Conservation (phyloP, 2,797 vertebrate species). For the Girardinus metallicus region DNA sequence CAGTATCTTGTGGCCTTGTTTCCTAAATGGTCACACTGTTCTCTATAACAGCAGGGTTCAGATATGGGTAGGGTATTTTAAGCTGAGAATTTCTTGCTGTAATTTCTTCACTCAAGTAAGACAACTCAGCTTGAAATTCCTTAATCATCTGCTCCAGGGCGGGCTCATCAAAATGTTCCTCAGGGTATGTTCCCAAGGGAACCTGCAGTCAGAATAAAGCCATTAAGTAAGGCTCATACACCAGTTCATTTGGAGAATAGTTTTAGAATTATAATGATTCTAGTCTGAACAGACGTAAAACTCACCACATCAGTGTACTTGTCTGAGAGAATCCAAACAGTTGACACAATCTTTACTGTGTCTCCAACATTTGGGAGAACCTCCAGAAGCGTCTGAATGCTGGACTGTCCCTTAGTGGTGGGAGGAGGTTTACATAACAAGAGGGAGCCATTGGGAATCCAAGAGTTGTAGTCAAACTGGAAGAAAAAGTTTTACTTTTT, state of each 20-base stretch:
- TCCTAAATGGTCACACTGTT: slow-evolving; percentile 50
- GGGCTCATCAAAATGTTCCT: slow-evolving; percentile 71
- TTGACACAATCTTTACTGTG: slow-evolving; percentile 46
- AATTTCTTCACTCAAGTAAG: slow-evolving; percentile 65
- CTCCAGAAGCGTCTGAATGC: slow-evolving; percentile 72
- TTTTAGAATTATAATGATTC: neutral
- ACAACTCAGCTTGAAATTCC: slow-evolving; percentile 70
- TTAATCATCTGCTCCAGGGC: slow-evolving; percentile 57
- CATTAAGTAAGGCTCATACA: neutral
- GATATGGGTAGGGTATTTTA: slow-evolving; percentile 69
- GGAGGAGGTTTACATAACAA: slow-evolving; percentile 79
- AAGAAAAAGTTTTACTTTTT: neutral
- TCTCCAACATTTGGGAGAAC: slow-evolving; percentile 76
- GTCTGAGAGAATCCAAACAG: slow-evolving; percentile 67
- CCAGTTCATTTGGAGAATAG: neutral
- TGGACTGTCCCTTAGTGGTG: slow-evolving; percentile 75
- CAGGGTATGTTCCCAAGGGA: slow-evolving; percentile 71
- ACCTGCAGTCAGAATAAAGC: slow-evolving; percentile 61
- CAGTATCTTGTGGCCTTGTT: neutral
- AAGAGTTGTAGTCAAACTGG: slow-evolving; percentile 80
- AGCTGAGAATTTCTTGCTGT: slow-evolving; percentile 67
- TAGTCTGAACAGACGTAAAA: neutral
- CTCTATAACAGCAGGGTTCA: slow-evolving; percentile 46
- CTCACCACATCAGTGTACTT: slow-evolving; percentile 74
- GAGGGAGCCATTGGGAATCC: slow-evolving; percentile 75